Percentiles rank a stretch among this genome's conserved stretches.
phyloP scores from a whole-genome alignment of 2,113 vertebrate genomes.

The Pterocles burchelli region DNA sequence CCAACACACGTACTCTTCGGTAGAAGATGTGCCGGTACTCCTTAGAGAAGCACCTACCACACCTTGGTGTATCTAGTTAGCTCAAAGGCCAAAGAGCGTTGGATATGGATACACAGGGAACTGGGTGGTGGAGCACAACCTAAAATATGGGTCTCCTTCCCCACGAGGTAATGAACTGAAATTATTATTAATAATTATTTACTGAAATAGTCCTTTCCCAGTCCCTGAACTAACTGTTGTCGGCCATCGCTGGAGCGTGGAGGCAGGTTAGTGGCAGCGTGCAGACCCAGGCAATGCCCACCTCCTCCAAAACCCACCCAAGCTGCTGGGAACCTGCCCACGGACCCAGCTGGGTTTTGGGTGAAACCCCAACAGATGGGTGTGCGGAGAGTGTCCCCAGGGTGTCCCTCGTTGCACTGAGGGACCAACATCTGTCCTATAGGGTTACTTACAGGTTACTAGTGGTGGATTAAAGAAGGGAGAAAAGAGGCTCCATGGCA shows the following conservation, averaged over 20 bases:
- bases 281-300: neutral
- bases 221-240: neutral
- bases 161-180: neutral
- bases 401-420: neutral
- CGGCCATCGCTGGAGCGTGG: neutral
- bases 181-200: neutral
- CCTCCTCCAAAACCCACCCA: neutral
- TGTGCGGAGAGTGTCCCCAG: neutral
- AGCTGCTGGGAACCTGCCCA: neutral
- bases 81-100: neutral
- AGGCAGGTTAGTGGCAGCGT: neutral
- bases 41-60: neutral
- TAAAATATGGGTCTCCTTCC: neutral
- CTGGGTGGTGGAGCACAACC: neutral
- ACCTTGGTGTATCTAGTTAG: neutral
- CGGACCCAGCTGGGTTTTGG: neutral
- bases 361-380: neutral
- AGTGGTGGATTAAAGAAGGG: constrained; percentile 18
- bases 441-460: neutral
- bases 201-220: neutral
- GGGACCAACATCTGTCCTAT: neutral
- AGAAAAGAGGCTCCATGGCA: constrained; percentile 30
- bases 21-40: neutral
- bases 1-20: neutral
- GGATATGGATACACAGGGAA: neutral